Base-by-base conservation (phyloP, 2,797 vertebrate species). In the Falco novaeseelandiae region DNA sequence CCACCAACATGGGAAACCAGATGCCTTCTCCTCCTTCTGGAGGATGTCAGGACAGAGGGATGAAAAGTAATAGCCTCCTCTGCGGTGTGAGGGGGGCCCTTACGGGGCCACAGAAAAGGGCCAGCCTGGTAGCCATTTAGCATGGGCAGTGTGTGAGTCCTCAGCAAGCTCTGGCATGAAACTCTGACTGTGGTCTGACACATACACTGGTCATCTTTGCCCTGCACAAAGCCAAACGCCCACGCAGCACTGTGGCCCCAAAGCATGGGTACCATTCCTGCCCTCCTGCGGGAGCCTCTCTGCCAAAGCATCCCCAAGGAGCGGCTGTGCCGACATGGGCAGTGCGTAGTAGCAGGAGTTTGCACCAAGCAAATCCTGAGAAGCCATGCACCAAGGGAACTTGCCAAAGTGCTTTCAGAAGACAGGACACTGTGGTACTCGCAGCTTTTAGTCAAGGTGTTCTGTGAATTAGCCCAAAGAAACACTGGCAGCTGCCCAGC, bases 51-150 rank as follows among this genome's bases (percentile, higher is more conserved):
- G 49, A 21, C 38, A 70, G 40, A 69, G 15, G 48, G n/a, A 52
- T 23, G 55, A 82, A 55, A 59, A 54, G 5, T 12, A 76, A 40
- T 1, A 81, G 20, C 26, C 15, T 42, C n/a, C 55, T 70, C 55
- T 63, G 48, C 1, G 8, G n/a, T 44, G 48, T 0, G 1, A 57
- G 23, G 44, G 44, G 44, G 44, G 40, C 2, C n/a, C 12, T 52
- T 52, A 14, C 30, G 34, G 7, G 22, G 51, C n/a, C 71, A 44
- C 19, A 85, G 85, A 8, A 71, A 30, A 87, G n/a, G 30, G 27
- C 5, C 72, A 80, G 48, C 26, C 48, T 59, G 23, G 57, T 16
- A 84, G 46, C 10, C 14, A 14, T n/a, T 57, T 26, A 77, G 42
- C 59, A 29, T 1, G 2, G 48, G n/a, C 49, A 54, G 48, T 4